These are phyloP conservation scores for Morpho achilles DNA, from an alignment of 2,888 invertebrate genomes.

Conservation along the genomic window DNA sequence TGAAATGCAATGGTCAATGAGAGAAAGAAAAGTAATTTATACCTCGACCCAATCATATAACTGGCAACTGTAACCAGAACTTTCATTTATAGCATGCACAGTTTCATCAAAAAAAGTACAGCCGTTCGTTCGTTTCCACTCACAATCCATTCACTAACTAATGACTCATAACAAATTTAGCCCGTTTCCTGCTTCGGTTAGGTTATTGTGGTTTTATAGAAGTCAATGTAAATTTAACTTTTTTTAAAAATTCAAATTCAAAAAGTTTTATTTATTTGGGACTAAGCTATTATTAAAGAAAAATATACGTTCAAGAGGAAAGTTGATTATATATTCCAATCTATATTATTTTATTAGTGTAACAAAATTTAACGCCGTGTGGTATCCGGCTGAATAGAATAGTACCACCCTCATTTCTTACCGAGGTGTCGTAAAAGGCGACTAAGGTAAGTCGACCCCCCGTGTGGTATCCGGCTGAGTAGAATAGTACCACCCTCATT, in stretches of 20 bases:
- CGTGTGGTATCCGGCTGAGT: no score
- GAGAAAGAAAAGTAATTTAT: constrained; percentile 42
- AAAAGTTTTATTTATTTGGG: constrained; percentile 3
- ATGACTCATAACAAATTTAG: constrained; percentile 17
- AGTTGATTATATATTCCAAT: neutral
- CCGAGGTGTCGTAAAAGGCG: no score
- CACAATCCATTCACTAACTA: constrained; percentile 24
- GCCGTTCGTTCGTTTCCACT: constrained; percentile 13
- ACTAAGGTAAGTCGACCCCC: no score
- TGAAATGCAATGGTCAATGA: constrained; percentile 27
- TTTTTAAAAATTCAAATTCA: constrained; percentile 7
- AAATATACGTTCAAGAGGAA: neutral
- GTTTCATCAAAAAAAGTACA: constrained; percentile 23
- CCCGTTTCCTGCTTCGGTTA: constrained; percentile 14
- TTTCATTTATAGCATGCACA: constrained; percentile 36
- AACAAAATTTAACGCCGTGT: no score
- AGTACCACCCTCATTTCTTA: no score
- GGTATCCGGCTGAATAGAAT: no score
- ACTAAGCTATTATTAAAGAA: neutral
- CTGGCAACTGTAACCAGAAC: constrained; percentile 35
- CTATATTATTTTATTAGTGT: no score
- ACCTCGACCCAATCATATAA: constrained; percentile 62
- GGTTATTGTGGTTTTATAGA: constrained; percentile 4
- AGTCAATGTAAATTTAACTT: neutral
- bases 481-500: no score